A percentile compares a stretch with the other conserved stretches of the same genome.
These are phyloP conservation scores for Rhyzopertha dominica DNA, from an alignment of 1,140 invertebrate species.

Conservation along the genomic window DNA sequence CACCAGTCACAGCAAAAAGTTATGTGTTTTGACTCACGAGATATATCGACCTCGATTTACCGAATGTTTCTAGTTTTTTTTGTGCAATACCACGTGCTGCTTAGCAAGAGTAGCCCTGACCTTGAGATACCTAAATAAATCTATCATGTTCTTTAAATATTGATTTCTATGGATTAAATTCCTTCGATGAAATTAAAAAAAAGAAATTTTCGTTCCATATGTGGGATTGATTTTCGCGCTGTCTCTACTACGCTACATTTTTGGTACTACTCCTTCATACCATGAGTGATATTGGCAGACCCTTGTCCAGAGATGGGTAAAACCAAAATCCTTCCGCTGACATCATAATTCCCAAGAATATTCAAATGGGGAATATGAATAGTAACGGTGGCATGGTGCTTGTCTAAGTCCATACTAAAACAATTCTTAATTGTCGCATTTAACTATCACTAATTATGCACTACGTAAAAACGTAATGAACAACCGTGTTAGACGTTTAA, in stretches of 20 bases:
- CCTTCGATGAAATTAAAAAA: not conserved
- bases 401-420: slow-evolving; percentile 49
- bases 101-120: not conserved
- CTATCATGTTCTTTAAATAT: not conserved
- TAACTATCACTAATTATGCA: not conserved
- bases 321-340: slow-evolving; percentile 63
- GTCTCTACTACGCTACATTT: not conserved
- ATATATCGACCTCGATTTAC: too few relatives aligned
- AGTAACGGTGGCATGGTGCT: slow-evolving; percentile 47
- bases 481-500: slow-evolving; percentile 2
- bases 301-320: slow-evolving; percentile 67
- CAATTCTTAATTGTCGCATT: too few relatives aligned
- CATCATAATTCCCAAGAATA: slow-evolving; percentile 60
- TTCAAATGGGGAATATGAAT: slow-evolving; percentile 47
- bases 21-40: too few relatives aligned
- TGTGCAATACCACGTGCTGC: too few relatives aligned
- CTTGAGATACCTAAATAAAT: not conserved
- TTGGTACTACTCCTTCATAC: too few relatives aligned
- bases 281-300: slow-evolving; percentile 60
- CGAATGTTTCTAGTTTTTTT: too few relatives aligned
- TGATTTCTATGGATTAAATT: not conserved
- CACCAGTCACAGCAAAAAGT: too few relatives aligned
- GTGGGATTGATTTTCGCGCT: not conserved
- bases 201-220: slow-evolving; percentile 1
- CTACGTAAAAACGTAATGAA: not conserved